Conservation (phyloP, 35 echinoderm and acorn worm species). For the Amphiura filiformis region DNA sequence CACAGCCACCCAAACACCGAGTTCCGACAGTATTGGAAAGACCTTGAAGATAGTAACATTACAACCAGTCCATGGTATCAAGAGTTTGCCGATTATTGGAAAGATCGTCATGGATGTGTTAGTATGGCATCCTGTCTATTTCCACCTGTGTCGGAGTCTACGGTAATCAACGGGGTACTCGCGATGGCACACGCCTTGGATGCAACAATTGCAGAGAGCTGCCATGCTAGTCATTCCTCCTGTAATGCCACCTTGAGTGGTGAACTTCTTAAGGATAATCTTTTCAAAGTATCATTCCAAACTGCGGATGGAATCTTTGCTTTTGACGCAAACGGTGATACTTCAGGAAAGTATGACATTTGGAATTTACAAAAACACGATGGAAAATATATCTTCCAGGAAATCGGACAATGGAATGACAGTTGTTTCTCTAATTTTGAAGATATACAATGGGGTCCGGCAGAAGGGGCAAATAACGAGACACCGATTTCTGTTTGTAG, state of each 20-base stretch:
- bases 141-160: constrained; percentile 7
- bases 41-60: neutral
- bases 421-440: neutral
- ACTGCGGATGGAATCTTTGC: neutral
- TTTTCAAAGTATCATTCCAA: constrained; percentile 9
- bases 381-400: neutral
- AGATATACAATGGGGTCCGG: neutral
- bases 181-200: constrained; percentile 23
- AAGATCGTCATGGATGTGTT: neutral
- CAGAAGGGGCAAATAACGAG: neutral
- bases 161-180: constrained; percentile 20
- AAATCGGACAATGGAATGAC: constrained; percentile 14
- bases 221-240: neutral
- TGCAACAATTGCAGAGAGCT: neutral
- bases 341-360: constrained; percentile 31
- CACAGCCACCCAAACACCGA: neutral
- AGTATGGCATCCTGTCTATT: neutral
- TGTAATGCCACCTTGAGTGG: neutral
- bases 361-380: constrained; percentile 7
- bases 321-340: constrained; percentile 31
- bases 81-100: neutral
- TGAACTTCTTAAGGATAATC: neutral
- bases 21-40: neutral
- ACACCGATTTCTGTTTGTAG: constrained; percentile 25
- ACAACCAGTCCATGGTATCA: neutral